Evolutionary conservation across 2,888 invertebrate species (phyloP), one percentile per base, ranked within the genome.

Genomic region (Chrysodeixis includens): DNA sequence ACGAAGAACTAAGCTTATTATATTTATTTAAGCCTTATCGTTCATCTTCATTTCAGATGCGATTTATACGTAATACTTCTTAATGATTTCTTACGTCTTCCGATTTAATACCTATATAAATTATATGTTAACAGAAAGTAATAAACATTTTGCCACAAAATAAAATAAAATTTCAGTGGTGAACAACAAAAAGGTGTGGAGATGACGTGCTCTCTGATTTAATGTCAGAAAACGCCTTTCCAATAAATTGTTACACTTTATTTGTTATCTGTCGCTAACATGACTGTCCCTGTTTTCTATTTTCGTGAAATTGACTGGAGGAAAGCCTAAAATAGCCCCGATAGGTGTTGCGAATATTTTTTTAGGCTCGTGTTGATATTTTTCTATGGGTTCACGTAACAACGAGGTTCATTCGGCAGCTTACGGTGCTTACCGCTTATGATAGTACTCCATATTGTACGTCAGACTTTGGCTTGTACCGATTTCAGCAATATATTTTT

Each of bases 231-330:
- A 58, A 54, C 40, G 8, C 66, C 22, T 69, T 56, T 12, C 22
- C 22, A 53, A 59, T 75, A 69, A 66, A 55, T 66, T 30, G 52
- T n/a, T 52, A 58, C 22, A 12, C 60, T 66, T 69, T 70, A 78
- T 72, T 68, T 52, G 35, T 60, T 70, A 73, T 62, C 66, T 68
- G 70, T 68, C 66, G 69, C 65, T 65, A 68, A 64, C 73, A 65
- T 44, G 56, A 67, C 35, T 66, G 70, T 44, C 57, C 63, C 57
- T 65, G 40, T 68, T 71, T 74, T 79, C 74, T 71, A 74, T 71
- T 71, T 71, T 74, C 61, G 55, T 63, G 30, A 62, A 53, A 40
- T 54, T 65, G 61, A 56, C 54, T 68, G 63, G 58, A 62, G 53
- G 58, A 51, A 63, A 68, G 14, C 46, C 54, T 62, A 30, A 66